Conservation (phyloP, 2,888 invertebrate genomes). For the Capitulum mitella region DNA sequence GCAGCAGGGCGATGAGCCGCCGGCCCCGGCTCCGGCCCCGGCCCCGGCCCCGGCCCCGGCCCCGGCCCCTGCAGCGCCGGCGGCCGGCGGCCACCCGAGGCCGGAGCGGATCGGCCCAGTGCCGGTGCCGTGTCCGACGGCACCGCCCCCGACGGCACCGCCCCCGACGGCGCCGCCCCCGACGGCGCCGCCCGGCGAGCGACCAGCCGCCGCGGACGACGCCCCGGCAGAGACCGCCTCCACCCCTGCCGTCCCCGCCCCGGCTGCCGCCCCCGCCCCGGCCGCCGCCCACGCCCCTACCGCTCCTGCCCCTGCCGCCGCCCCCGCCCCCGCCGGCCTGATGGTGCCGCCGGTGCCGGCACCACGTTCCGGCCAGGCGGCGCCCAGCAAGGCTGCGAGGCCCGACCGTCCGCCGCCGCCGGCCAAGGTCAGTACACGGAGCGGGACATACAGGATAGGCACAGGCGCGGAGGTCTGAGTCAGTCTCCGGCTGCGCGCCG, state of each 20-base stretch:
- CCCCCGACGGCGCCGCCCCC: too few species aligned
- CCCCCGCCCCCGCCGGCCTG: background rate
- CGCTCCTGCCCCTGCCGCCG: too few species aligned
- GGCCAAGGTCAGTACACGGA: constrained; percentile 3
- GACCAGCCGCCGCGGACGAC: too few species aligned
- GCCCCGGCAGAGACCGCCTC: too few species aligned
- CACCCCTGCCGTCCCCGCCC: too few species aligned
- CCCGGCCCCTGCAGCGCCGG: background rate
- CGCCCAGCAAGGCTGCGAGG: background rate
- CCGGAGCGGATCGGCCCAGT: background rate
- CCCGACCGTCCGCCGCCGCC: constrained; percentile 12
- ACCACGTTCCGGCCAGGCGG: background rate
- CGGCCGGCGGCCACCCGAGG: background rate
- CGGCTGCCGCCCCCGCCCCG: too few species aligned
- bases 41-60: background rate
- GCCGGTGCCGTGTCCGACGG: background rate
- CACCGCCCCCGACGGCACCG: too few species aligned
- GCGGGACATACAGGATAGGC: too few species aligned
- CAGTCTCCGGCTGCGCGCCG: too few species aligned
- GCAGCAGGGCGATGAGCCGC: background rate
- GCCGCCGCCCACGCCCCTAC: too few species aligned
- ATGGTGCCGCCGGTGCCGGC: background rate
- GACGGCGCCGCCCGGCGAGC: background rate
- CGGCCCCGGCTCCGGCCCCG: background rate
- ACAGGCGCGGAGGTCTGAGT: too few species aligned